Evolutionary conservation across 2,113 vertebrate genomes (phyloP).

Genomic region (Rynchops niger): DNA sequence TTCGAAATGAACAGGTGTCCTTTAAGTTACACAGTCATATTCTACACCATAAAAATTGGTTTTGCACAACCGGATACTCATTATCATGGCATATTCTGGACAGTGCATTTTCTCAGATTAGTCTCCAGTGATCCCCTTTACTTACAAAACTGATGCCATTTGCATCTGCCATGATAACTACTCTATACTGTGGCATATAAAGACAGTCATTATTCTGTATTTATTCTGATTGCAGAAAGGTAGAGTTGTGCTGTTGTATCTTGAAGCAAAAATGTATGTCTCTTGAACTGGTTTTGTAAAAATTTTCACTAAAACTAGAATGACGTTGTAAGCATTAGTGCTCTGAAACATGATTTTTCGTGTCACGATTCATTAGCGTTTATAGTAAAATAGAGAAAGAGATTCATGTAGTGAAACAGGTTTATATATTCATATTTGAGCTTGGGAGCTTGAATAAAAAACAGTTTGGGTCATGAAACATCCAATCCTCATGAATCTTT

Average conservation of each 20-base stretch:
- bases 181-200: background rate
- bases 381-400: background rate
- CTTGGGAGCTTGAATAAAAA: background rate
- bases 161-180: background rate
- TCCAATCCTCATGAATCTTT: background rate
- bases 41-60: background rate
- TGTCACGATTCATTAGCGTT: background rate
- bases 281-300: background rate
- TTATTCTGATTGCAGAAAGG: background rate
- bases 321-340: background rate
- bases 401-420: background rate
- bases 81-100: background rate
- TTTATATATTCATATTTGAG: background rate
- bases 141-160: background rate
- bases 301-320: background rate
- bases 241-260: background rate
- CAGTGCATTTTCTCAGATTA: background rate
- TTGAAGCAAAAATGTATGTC: background rate
- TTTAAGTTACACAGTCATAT: background rate
- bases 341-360: background rate
- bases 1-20: background rate
- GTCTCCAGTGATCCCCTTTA: background rate
- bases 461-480: background rate
- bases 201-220: background rate
- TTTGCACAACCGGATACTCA: background rate